Evolutionary conservation across 1,140 invertebrate genomes (phyloP), one percentile per base, ranked within the genome.

Genomic region (Oedothorax gibbosus): DNA sequence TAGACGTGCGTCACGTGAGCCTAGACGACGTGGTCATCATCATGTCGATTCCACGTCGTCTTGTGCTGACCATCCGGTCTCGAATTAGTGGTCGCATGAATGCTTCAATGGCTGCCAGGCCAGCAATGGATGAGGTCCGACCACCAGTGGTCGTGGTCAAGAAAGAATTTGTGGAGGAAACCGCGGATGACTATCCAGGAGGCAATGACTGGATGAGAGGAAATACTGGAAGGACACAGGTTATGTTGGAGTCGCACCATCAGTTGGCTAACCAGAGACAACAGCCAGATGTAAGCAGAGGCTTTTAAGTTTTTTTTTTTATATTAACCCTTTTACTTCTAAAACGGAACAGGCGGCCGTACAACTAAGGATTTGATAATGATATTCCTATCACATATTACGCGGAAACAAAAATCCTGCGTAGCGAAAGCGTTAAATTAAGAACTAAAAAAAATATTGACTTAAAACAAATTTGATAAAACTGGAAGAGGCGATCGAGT

Each of bases 21-120:
- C 91, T 99, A 86, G 98, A 99, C 90, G 98, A 99, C 90, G 98
- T 99, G 62, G 98, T 99, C 79, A 98, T 99, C 88, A 96, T 99
- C 88, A 99, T 99, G 96, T 99, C 97, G 87, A 99, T 99, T 91
- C 98, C 98, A 2, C 93, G 97, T 88, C 93, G 98, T 87, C 92
- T 99, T 87, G 94, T 99, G 49, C 92, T 99, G 75, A 97, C 96
- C 85, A 98, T 97, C 66, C 93, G 97, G 86, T 95, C 93, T 91
- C 73, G 78, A 11, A 79, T 86, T 57, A 73, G 77, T 68, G 77
- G 78, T 9, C 51, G 85, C 54, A 84, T 78, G 60, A 78, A 80
- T 35, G 75, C 80, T 50, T 35, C 86, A 10, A 79, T 76, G 72
- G 35, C 79, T 5, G 60, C 77, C 10, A 35, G 79, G 18, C 75